Conservation (phyloP, 1,140 invertebrate species). For the Lasioglossum albipes region DNA sequence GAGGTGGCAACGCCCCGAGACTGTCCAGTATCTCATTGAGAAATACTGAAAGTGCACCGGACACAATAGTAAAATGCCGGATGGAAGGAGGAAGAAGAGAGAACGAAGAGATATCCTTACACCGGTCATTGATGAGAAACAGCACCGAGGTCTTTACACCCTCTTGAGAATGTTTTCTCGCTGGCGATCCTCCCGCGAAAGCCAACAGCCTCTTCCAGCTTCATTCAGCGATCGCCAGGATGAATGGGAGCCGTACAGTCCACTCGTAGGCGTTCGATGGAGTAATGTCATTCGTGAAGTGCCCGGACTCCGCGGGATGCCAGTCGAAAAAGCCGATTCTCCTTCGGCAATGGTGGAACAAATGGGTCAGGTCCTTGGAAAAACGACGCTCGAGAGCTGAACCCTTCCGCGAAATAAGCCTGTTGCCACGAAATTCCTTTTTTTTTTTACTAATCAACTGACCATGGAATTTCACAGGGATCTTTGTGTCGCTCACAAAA, state of each 20-base stretch:
- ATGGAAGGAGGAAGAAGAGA: not conserved
- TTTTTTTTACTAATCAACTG: too few species aligned
- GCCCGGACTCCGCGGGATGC: slow-evolving; percentile 11
- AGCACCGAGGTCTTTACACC: slow-evolving; percentile 3
- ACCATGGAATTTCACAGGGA: not conserved
- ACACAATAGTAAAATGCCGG: slow-evolving; percentile 39
- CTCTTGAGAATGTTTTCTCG: slow-evolving; percentile 40
- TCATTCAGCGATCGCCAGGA: slow-evolving; percentile 47
- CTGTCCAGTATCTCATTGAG: slow-evolving; percentile 53
- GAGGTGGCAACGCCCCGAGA: slow-evolving; percentile 8
- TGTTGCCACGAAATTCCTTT: too few species aligned
- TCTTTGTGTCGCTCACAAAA: too few species aligned
- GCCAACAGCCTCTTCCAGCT: slow-evolving; percentile 47
- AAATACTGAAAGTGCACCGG: not conserved
- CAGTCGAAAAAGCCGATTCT: slow-evolving; percentile 32
- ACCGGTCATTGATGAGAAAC: slow-evolving; percentile 6
- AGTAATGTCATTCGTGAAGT: slow-evolving; percentile 31
- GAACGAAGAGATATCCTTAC: slow-evolving; percentile 19
- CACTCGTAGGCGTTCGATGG: slow-evolving; percentile 44
- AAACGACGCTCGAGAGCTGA: not conserved
- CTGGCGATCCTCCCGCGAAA: slow-evolving; percentile 17
- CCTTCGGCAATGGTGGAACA: not conserved
- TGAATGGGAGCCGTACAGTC: slow-evolving; percentile 49
- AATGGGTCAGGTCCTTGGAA: not conserved
- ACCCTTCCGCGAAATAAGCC: not conserved